These are phyloP conservation scores for Pachydiplax longipennis DNA, from an alignment of 2,888 invertebrate species.

Conservation along the genomic window DNA sequence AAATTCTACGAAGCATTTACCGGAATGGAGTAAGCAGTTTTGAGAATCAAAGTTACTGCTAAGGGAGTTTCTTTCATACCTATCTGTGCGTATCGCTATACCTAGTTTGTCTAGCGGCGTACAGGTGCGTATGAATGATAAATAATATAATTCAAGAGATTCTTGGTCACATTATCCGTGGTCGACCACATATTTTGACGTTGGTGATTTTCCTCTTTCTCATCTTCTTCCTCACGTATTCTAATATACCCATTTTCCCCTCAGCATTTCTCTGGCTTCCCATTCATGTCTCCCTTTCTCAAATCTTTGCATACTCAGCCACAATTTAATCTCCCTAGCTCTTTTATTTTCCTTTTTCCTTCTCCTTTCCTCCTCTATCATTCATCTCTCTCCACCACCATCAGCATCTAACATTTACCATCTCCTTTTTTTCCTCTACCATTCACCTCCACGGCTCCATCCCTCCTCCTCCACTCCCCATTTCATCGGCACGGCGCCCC, in stretches of 20 bases:
- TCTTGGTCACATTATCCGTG: no score
- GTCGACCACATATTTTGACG: no score
- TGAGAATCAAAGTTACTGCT: no score
- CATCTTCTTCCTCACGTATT: background rate
- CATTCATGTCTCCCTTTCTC: background rate
- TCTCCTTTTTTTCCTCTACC: background rate
- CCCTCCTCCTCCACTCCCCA: background rate
- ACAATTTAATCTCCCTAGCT: background rate
- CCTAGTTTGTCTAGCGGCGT: background rate
- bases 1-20: no score
- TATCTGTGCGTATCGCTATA: background rate
- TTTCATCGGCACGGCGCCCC: constrained; percentile 5
- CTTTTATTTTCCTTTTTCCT: background rate
- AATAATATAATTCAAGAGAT: no score
- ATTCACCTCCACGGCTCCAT: background rate
- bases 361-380: background rate
- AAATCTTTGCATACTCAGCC: background rate
- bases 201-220: constrained; percentile 50
- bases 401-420: background rate
- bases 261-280: no score
- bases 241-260: background rate
- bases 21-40: no score
- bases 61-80: no score
- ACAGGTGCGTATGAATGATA: background rate
- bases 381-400: background rate